Base-by-base conservation (phyloP, 2,888 invertebrate species). In the Lasiommata megera region DNA sequence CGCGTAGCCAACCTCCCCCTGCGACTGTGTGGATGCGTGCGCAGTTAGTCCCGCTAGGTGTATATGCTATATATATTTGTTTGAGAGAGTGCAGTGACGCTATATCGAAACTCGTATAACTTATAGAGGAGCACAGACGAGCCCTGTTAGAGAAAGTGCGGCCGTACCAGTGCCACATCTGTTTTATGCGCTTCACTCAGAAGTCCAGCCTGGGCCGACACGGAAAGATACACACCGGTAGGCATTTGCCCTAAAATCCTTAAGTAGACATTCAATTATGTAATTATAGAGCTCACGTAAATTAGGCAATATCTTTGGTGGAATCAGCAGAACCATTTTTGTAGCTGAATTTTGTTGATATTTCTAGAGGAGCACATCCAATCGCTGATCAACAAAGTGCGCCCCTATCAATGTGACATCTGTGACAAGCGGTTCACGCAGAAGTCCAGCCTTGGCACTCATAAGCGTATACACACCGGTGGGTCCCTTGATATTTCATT, bases 351-450 rank as follows among this genome's bases (percentile, higher is more conserved):
- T 88, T 86, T 88, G 79, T 91, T 91, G 88, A 84, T 89, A 84
- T 88, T 91, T 91, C 88, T 91, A 91, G 91, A 91, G 87, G 91
- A 91, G 87, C 91, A 91, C 91, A 91, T 91, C 87, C 91, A 91
- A 88, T 91, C 91, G 91, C 91, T 91, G 91, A 91, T 91, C 91
- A 91, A 91, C 91, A 91, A 91, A 91, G 91, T 91, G 87, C 92
- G 92, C 79, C 92, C 92, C 75, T 92, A 90, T 88, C 91, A 95
- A 81, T 95, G 95, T 84, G 94, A 94, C 84, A 92, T 94, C 79
- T 96, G 95, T 86, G 92, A 94, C 82, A 95, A 95, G 91, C 92
- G 95, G 80, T 96, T 95, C 89, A 95, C 95, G 69, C 95, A 96
- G 91, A 95, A 95, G 89, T 95, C 95, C 80, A 95, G 95, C 88